These are phyloP conservation scores for Hypselothyrea guttata DNA, from an alignment of 2,888 invertebrate genomes.

Conservation along the genomic window DNA sequence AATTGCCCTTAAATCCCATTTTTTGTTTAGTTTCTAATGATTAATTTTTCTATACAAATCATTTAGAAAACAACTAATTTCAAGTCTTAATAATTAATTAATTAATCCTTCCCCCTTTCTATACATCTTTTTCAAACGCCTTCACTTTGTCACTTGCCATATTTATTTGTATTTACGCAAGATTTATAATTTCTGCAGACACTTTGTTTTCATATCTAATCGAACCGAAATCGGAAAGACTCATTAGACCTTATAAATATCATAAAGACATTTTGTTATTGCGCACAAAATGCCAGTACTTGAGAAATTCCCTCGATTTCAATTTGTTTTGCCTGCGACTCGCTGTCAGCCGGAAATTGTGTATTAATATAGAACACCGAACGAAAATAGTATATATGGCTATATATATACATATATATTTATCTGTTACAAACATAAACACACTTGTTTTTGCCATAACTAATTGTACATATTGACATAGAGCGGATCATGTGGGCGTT, in stretches of 20 bases:
- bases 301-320: constrained; percentile 31
- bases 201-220: too few relatives aligned
- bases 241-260: constrained; percentile 10
- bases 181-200: too few relatives aligned
- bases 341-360: constrained; percentile 59
- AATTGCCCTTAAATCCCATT: too few relatives aligned
- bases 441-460: constrained; percentile 43
- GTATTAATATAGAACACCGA: constrained; percentile 62
- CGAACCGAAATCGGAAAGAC: constrained; percentile 2
- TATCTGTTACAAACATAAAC: constrained; percentile 37
- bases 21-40: too few relatives aligned
- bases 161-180: too few relatives aligned
- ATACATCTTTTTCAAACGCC: too few relatives aligned
- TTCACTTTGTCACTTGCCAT: too few relatives aligned
- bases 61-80: too few relatives aligned
- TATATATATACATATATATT: constrained; percentile 31
- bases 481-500: constrained; percentile 3
- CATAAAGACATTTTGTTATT: constrained; percentile 19
- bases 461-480: constrained; percentile 26
- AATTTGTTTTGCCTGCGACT: constrained; percentile 17
- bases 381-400: constrained; percentile 19
- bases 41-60: too few relatives aligned
- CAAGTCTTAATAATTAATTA: too few relatives aligned
- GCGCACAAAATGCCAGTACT: constrained; percentile 42
- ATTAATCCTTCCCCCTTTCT: too few relatives aligned